These are phyloP conservation scores for Hypena proboscidalis DNA, from an alignment of 2,888 invertebrate species.

Conservation along the genomic window DNA sequence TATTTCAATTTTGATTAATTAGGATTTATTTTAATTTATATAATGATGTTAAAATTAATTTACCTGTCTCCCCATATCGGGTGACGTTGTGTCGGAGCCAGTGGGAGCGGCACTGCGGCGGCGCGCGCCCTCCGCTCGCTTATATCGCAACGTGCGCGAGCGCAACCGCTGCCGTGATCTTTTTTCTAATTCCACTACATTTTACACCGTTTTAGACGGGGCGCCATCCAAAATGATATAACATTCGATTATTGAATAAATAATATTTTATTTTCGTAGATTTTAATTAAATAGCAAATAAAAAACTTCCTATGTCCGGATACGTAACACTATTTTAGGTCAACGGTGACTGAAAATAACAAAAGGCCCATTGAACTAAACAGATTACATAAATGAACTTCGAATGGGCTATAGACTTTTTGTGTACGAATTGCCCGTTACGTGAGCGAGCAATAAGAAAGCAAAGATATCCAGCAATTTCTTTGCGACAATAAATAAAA, in stretches of 20 bases:
- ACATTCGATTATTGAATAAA: constrained; percentile 47
- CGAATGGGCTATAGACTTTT: constrained; percentile 39
- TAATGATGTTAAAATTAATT: constrained; percentile 31
- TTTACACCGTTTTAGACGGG: constrained; percentile 32
- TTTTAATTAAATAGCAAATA: constrained; percentile 45
- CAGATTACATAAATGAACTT: constrained; percentile 51
- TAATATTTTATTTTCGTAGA: constrained; percentile 39
- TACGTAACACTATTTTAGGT: constrained; percentile 41
- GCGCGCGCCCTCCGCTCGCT: constrained; percentile 61
- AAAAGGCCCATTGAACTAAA: constrained; percentile 31
- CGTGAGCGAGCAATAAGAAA: constrained; percentile 9
- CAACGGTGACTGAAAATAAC: constrained; percentile 32
- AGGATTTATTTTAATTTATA: constrained; percentile 9
- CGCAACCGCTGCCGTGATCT: constrained; percentile 45
- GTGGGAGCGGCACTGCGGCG: constrained; percentile 69
- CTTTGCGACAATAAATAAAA: constrained; percentile 15
- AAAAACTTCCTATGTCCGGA: constrained; percentile 49
- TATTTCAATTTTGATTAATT: neutral
- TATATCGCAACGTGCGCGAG: constrained; percentile 62
- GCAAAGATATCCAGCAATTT: constrained; percentile 1
- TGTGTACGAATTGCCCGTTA: constrained; percentile 8
- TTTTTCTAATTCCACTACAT: constrained; percentile 46
- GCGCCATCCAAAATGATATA: constrained; percentile 52
- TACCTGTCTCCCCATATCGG: constrained; percentile 78
- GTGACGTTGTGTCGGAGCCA: constrained; percentile 60